Conservation (phyloP, 2,888 invertebrate genomes). For the Leptinotarsa haldemani region DNA sequence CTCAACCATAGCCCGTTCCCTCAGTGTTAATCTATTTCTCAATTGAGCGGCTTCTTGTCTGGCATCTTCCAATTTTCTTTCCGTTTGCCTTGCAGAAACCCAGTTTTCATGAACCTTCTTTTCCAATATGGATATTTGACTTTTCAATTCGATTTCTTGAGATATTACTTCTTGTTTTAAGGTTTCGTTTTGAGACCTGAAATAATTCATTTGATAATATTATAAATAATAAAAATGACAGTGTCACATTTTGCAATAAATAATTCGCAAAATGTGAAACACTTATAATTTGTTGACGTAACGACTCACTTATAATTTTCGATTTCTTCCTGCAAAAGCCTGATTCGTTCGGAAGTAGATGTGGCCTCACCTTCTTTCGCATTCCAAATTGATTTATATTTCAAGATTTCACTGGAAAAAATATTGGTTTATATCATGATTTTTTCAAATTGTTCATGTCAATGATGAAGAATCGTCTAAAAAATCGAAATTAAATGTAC, state of each 20-base stretch:
- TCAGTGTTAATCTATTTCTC: constrained; percentile 72
- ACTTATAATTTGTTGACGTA: too few species aligned
- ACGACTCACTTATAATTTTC: constrained; percentile 79
- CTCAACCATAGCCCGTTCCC: constrained; percentile 68
- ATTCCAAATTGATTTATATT: constrained; percentile 81
- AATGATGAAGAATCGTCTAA: too few species aligned
- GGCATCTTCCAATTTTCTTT: constrained; percentile 85
- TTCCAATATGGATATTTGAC: constrained; percentile 82
- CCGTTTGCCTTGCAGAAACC: constrained; percentile 85
- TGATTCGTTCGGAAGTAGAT: constrained; percentile 82
- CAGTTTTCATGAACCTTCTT: constrained; percentile 88
- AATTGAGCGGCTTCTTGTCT: constrained; percentile 78
- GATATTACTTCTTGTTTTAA: constrained; percentile 88
- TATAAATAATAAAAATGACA: too few species aligned
- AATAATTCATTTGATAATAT: constrained; percentile 5
- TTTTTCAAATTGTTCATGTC: too few species aligned
- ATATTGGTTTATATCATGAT: too few species aligned
- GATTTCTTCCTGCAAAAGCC: constrained; percentile 82
- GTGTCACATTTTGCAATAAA: neutral
- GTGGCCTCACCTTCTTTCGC: constrained; percentile 86
- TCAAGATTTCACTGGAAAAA: constrained; percentile 75
- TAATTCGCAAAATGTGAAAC: neutral
- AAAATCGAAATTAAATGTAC: too few species aligned
- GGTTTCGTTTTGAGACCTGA: constrained; percentile 70
- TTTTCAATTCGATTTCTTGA: constrained; percentile 78